These are phyloP conservation scores for Aphelocoma coerulescens DNA, from an alignment of 2,113 vertebrate species.

Conservation along the genomic window DNA sequence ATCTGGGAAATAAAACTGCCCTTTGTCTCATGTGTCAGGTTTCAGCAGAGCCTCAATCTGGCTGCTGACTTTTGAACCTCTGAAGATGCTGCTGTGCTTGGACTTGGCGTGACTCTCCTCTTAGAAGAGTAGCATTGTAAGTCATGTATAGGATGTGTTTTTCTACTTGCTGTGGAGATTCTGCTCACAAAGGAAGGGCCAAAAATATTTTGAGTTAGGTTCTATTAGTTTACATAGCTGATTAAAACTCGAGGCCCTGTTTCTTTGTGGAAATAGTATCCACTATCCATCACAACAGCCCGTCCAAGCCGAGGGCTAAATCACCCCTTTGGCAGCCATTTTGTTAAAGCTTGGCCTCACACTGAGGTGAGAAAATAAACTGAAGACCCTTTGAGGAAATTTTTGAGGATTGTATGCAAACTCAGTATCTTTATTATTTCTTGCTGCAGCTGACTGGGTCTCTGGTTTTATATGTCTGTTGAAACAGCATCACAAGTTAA, in stretches of 20 bases:
- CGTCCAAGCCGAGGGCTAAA: neutral
- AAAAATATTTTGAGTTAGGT: neutral
- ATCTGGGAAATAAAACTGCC: neutral
- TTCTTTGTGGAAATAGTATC: slow-evolving; percentile 37
- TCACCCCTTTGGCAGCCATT: neutral
- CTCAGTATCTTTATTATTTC: neutral
- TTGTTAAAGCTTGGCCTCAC: neutral
- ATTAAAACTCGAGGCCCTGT: neutral
- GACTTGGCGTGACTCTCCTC: neutral
- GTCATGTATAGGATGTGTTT: neutral
- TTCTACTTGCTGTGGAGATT: neutral
- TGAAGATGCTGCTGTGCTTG: neutral
- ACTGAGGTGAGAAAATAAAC: slow-evolving; percentile 23
- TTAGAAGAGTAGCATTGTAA: neutral
- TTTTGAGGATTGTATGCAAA: neutral
- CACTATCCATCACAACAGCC: neutral
- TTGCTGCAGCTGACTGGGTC: neutral
- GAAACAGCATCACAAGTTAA: neutral
- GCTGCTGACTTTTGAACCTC: neutral
- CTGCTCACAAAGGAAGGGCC: neutral
- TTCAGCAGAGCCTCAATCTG: neutral
- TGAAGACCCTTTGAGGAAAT: neutral
- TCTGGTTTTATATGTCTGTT: neutral
- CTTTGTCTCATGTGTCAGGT: neutral
- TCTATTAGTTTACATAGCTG: slow-evolving; percentile 13